These are phyloP conservation scores for Chlorops oryzae DNA, from an alignment of 1,140 invertebrate species.

Conservation along the genomic window DNA sequence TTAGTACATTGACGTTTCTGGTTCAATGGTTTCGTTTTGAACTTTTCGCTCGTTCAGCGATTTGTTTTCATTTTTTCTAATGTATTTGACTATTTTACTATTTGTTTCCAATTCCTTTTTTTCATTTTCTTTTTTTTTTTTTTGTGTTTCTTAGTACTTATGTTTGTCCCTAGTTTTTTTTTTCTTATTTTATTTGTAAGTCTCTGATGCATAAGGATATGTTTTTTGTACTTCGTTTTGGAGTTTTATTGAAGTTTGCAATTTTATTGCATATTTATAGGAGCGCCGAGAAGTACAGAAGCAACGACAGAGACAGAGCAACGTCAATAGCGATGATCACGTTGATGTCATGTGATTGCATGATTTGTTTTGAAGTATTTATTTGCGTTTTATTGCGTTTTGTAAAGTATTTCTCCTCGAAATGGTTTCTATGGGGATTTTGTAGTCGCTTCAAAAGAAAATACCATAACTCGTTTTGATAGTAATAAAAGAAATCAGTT, in stretches of 20 bases:
- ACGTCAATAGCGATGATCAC: no score
- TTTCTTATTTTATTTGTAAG: no score
- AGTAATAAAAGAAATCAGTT: no score
- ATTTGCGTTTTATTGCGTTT: constrained; percentile 11
- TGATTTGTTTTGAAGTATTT: constrained; percentile 13
- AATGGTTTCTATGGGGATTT: no score
- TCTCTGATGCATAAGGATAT: no score
- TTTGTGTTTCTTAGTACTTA: no score
- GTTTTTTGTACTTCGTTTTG: no score
- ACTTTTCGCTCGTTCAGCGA: background rate
- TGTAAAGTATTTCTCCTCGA: no score
- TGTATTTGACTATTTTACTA: background rate
- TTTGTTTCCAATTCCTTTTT: background rate
- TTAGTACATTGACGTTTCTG: constrained; percentile 7
- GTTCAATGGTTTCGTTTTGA: background rate
- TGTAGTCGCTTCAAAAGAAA: no score
- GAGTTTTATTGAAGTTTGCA: constrained; percentile 5
- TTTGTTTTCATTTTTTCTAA: background rate
- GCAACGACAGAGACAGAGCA: no score
- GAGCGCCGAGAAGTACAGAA: constrained; percentile 1
- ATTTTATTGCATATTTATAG: constrained; percentile 13
- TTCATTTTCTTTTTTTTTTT: background rate
- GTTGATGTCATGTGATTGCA: constrained; percentile 2
- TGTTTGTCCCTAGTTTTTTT: no score
- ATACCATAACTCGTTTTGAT: no score